Percentiles rank a stretch among this genome's conserved stretches.
Conservation (phyloP, 2,888 invertebrate genomes). For the Hetaerina titia region DNA sequence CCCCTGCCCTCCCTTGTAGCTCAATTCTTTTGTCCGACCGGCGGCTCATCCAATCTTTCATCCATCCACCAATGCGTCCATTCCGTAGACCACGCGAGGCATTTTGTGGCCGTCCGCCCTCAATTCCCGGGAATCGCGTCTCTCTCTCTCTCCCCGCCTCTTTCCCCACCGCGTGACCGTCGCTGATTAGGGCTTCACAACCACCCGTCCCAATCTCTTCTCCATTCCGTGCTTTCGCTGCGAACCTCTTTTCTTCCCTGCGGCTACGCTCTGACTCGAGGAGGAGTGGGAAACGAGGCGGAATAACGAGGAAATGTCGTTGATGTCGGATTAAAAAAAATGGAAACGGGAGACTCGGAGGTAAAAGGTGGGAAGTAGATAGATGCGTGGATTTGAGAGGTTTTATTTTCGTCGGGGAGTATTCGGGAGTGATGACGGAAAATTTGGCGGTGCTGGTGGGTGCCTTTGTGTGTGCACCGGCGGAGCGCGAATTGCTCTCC, state of each 20-base stretch:
- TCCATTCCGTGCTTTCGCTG: background rate
- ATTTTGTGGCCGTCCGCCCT: background rate
- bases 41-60: background rate
- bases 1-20: background rate
- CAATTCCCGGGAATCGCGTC: background rate
- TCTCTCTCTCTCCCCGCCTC: background rate
- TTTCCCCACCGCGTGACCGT: background rate
- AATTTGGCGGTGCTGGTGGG: background rate
- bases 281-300: no score
- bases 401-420: background rate
- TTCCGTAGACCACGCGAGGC: background rate
- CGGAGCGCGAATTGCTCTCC: background rate
- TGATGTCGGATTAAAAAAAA: no score
- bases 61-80: background rate
- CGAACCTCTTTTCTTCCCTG: no score
- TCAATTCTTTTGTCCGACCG: slow-evolving; percentile 8
- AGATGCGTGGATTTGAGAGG: background rate
- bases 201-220: background rate
- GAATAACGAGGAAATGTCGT: no score
- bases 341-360: no score
- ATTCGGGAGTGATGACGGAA: background rate
- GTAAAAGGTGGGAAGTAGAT: no score
- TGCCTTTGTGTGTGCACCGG: background rate
- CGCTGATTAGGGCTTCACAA: background rate
- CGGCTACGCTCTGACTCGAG: no score